phyloP scores from a whole-genome alignment of 2,888 invertebrate genomes.

The Embidobia sp. region DNA sequence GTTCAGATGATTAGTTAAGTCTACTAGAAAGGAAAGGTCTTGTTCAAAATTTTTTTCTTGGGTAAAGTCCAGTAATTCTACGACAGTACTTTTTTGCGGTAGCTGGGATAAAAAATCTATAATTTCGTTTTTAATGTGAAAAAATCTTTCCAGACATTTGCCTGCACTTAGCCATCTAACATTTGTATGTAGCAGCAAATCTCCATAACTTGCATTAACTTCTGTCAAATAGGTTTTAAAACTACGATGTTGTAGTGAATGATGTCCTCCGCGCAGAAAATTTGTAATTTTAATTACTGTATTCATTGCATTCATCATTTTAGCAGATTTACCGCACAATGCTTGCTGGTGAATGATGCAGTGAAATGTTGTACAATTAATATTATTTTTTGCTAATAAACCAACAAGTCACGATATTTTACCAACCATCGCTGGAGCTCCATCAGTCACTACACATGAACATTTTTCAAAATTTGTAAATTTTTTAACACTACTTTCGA shows the following conservation, averaged over 20 bases:
- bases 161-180: constrained; percentile 37
- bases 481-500: background rate
- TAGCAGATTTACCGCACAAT: constrained; percentile 6
- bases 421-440: constrained; percentile 34
- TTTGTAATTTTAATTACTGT: constrained; percentile 21
- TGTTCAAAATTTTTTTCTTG: background rate
- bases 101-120: background rate
- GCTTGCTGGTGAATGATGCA: constrained; percentile 42
- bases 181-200: constrained; percentile 14
- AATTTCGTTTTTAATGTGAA: background rate
- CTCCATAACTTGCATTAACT: constrained; percentile 18
- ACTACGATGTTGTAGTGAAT: constrained; percentile 5
- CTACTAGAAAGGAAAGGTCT: constrained; percentile 9
- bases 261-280: constrained; percentile 11
- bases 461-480: constrained; percentile 18
- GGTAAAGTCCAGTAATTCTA: background rate
- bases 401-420: constrained; percentile 15
- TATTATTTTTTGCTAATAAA: constrained; percentile 27
- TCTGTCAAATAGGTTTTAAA: constrained; percentile 15
- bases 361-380: constrained; percentile 19
- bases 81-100: background rate
- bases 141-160: constrained; percentile 15
- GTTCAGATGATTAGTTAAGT: constrained; percentile 8
- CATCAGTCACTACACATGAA: constrained; percentile 28
- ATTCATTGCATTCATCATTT: constrained; percentile 2